Evolutionary conservation across 2,888 invertebrate species (phyloP), one percentile per base, ranked within the genome.

Genomic region (Agriotes lineatus): DNA sequence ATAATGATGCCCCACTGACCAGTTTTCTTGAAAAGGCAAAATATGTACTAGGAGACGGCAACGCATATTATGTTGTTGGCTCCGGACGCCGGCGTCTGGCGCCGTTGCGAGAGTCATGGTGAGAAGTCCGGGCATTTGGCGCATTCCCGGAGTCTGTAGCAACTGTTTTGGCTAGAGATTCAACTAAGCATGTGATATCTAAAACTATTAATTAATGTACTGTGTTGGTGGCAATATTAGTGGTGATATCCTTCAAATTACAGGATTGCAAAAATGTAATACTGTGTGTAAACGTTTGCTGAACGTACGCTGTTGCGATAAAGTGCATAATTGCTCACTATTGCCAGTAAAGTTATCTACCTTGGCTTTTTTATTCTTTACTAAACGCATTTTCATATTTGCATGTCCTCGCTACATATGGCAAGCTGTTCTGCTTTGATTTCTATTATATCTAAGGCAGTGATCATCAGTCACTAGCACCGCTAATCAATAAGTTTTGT

Each of bases 41-140:
- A 63, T 63, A 52, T 59, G 68, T 63, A 68, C 68, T 63, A 63
- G 20, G 30, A 66, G 62, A 52, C 62, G 63, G 62, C 59, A 74
- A 74, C 74, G 69, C 74, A 72, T 70, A 71, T 74, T 65, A 68
- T 68, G 68, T 67, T 67, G 71, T 71, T 71, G 72, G 70, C 68
- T 69, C 66, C 66, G 69, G 66, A 62, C 52, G 74, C 69, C 72
- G 72, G 68, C 72, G 72, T 72, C 72, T 74, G 74, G 74, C 71
- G 64, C 74, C 68, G 62, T 69, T 67, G 71, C 60, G 72, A 68
- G 67, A 70, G 61, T 66, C 65, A 66, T 70, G 62, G 66, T 70
- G 63, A 68, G 63, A 68, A 68, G 57, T 68, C 68, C 63, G 68
- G 68, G 59, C 59, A 60, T 64, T 68, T 68, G 63, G 54, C 68